Evolutionary conservation across 2,797 vertebrate genomes (phyloP), one percentile per base, ranked within the genome.

Genomic region (Novumbra hubbsi): DNA sequence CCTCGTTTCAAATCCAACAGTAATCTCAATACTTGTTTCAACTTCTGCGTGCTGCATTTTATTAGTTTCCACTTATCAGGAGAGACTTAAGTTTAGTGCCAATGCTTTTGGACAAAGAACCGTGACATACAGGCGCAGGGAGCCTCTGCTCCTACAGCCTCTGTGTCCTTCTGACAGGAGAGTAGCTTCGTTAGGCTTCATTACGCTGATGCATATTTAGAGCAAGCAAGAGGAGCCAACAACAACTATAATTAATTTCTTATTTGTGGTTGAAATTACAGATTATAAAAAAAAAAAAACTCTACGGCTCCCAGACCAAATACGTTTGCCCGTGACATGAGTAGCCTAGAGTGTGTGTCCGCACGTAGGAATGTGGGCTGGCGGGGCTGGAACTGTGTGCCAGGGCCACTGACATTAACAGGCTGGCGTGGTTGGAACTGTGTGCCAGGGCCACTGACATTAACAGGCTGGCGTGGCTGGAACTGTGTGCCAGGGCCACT

Each of bases 181-280:
- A 84, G 80, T 30, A 41, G 77, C 80, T 84, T 90, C 85, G 89
- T 86, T 84, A 80, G 69, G 79, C 84, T 89, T 84, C 84, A 84
- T 82, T 81, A 72, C 81, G 83, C 86, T 87, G 89, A 88, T 88
- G 84, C 77, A 83, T 87, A 74, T 74, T 76, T 72, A 76, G 75
- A 19, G 75, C 76, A 73, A 27, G 3, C 41, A 45, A 75, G 84
- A 83, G 81, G 2, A 80, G 83, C 78, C 84, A 85, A 88, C 79
- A 84, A 78, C 76, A 66, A 19, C 78, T 55, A 64, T 78, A 84
- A 83, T 85, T 85, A 73, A 90, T 87, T 85, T 91, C 78, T 90
- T 88, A 89, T 90, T 91, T 83, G 88, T 84, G 80, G 57, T 76
- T 85, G 87, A 87, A 82, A 89, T 88, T 84, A 89, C 68, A 71